Evolutionary conservation across 2,797 vertebrate species (phyloP), one percentile per base, ranked within the genome.

Genomic region (Rhinella marina): DNA sequence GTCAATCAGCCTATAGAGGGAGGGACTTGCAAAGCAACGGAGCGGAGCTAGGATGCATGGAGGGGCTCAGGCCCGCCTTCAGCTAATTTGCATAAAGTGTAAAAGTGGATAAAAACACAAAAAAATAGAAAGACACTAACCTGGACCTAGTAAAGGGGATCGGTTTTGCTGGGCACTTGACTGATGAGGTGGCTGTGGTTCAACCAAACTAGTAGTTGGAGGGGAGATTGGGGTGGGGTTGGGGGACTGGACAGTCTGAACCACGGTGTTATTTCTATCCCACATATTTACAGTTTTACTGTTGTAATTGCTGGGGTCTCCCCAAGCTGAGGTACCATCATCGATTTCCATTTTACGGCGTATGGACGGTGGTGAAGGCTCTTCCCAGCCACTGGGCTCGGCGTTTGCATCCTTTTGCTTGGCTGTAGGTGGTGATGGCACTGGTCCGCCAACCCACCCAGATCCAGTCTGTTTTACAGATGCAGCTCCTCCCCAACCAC

Each of bases 291-390:
- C 97, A 93, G 96, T 95, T 94, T 97, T 97, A 90, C 94, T 95
- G 92, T 94, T 97, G 94, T 96, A 96, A 91, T 93, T 90, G 91
- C 88, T 96, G 25, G 98, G 98, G 95, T 99, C 97, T 14, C 98
- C 98, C 98, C 98, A 99, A 92, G 98, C 98, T 91, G 98, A 98
- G 91, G 98, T 99, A 94, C 98, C 98, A 87, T 99, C 98, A 85
- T 99, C 98, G 6, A 99, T 99, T 94, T 99, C 98, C 97, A 99
- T 98, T 93, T 99, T 99, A 90, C 98, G 97, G 81, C 98, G 97
- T 90, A 99, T 95, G 90, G 98, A 99, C 3, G 97, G 97, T 86
- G 98, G 98, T 54, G 98, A 99, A 78, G 98, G 98, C 89, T 99
- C 98, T 91, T 99, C 96, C 98, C 98, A 99, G 91, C 98, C 98